Evolutionary conservation across 2,113 vertebrate species (phyloP).

Genomic region (Antechinus flavipes): DNA sequence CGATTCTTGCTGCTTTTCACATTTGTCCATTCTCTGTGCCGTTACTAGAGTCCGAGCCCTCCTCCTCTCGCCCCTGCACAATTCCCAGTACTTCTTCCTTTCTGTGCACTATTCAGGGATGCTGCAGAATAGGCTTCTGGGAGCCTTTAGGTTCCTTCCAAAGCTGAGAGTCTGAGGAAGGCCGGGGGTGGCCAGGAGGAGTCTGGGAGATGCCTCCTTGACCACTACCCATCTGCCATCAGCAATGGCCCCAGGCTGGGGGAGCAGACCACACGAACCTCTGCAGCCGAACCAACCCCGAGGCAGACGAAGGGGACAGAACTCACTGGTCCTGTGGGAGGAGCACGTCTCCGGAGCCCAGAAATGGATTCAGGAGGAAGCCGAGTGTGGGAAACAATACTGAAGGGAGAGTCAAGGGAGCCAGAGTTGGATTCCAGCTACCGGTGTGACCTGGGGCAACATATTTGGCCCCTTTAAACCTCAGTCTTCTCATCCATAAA

Average conservation of each 20-base stretch:
- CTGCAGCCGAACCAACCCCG: too few relatives aligned
- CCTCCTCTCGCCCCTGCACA: too few relatives aligned
- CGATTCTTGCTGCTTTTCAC: too few relatives aligned
- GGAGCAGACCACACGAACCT: too few relatives aligned
- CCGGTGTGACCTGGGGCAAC: background rate
- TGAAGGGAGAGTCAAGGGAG: background rate
- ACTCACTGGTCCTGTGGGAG: background rate
- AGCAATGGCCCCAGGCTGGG: too few relatives aligned
- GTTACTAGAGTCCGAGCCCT: too few relatives aligned
- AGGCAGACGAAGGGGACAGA: background rate
- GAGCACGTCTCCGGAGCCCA: background rate
- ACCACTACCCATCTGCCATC: background rate
- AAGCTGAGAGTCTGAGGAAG: too few relatives aligned
- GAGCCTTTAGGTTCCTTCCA: too few relatives aligned
- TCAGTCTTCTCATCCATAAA: background rate
- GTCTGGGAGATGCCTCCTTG: background rate
- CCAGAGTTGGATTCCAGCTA: background rate
- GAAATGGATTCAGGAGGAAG: background rate
- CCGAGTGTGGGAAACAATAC: background rate
- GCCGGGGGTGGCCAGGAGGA: background rate
- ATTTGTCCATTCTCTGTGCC: too few relatives aligned
- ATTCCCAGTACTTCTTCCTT: too few relatives aligned
- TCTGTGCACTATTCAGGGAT: too few relatives aligned
- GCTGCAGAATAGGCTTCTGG: too few relatives aligned
- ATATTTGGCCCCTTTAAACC: background rate